Percentiles rank a stretch among this genome's conserved stretches.
Conservation (phyloP, 2,113 vertebrate species). For the Lanius collurio region DNA sequence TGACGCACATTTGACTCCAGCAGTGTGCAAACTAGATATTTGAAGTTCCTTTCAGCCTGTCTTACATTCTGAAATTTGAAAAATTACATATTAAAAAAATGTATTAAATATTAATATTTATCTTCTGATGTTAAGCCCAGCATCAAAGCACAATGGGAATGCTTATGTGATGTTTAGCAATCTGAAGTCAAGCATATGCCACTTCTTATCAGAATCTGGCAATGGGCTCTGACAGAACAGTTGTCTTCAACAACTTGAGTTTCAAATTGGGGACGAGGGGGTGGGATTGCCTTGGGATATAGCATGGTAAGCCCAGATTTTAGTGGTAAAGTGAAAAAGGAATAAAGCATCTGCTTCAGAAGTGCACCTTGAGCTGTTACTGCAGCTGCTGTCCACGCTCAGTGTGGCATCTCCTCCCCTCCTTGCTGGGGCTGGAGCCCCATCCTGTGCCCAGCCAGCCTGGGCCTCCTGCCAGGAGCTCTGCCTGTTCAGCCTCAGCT, state of each 20-base stretch:
- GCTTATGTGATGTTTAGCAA: slow-evolving; percentile 27
- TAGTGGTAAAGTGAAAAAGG: neutral
- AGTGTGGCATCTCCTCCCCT: neutral
- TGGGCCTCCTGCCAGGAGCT: neutral
- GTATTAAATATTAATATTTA: slow-evolving; percentile 49
- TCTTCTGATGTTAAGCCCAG: slow-evolving; percentile 30
- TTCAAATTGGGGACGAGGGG: neutral
- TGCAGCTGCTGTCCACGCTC: fast-evolving
- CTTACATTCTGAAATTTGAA: slow-evolving; percentile 36
- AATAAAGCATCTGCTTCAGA: neutral
- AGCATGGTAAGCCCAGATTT: neutral
- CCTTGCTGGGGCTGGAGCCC: neutral
- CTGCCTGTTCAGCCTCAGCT: neutral
- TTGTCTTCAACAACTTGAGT: neutral
- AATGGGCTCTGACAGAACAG: neutral
- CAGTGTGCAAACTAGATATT: neutral
- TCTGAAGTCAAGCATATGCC: neutral
- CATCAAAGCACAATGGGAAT: slow-evolving; percentile 32
- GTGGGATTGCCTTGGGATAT: neutral
- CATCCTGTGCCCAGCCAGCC: fast-evolving
- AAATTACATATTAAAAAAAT: slow-evolving; percentile 23
- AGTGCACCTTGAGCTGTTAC: neutral
- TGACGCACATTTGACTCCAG: slow-evolving; percentile 22
- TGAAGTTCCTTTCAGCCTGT: slow-evolving; percentile 31
- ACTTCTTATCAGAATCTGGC: neutral